phyloP scores from a whole-genome alignment of 1,140 invertebrate genomes.

The Holcopasites calliopsidis region DNA sequence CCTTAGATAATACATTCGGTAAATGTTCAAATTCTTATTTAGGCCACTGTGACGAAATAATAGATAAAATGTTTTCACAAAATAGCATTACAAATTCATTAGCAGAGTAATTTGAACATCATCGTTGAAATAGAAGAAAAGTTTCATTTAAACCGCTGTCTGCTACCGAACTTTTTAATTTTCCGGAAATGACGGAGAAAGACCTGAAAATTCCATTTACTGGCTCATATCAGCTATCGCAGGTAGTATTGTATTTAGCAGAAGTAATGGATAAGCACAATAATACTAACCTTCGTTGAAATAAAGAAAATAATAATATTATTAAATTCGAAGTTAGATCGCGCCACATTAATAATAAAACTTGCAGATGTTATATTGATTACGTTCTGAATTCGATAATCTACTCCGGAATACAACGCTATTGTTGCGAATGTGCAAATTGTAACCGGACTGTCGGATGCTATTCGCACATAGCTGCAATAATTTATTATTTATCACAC shows the following conservation, averaged over 20 bases:
- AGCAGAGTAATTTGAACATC: background rate
- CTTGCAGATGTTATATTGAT: background rate
- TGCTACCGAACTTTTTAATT: background rate
- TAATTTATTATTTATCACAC: no score
- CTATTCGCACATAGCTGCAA: no score
- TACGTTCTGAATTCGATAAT: background rate
- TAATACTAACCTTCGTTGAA: background rate
- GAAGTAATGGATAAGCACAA: conserved; percentile 13
- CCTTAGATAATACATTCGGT: background rate
- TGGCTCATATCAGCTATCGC: conserved; percentile 14
- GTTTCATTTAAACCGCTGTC: background rate
- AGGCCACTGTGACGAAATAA: background rate
- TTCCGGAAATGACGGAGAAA: conserved; percentile 9
- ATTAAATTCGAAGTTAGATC: conserved; percentile 21
- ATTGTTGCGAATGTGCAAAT: background rate
- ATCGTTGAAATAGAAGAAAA: background rate
- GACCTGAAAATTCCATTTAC: conserved; percentile 28
- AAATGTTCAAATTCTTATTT: background rate
- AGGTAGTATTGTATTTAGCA: conserved; percentile 25
- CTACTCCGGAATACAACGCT: background rate
- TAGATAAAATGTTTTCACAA: background rate
- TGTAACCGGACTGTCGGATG: no score
- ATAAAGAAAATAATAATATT: background rate
- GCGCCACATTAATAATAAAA: background rate
- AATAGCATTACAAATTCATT: background rate